Conservation (phyloP, 2,888 invertebrate species). For the Drosophila atripex region DNA sequence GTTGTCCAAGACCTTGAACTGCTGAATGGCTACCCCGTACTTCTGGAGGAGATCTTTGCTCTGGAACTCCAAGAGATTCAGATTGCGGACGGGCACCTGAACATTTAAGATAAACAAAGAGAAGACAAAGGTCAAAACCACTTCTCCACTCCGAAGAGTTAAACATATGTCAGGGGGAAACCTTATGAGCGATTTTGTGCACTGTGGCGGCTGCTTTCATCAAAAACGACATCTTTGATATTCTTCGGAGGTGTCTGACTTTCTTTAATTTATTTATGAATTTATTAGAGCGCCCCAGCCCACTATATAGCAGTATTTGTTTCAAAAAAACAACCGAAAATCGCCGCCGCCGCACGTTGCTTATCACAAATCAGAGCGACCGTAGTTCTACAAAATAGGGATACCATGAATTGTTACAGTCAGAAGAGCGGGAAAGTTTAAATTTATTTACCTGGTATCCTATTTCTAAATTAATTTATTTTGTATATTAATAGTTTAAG, state of each 20-base stretch:
- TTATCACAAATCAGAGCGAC: constrained; percentile 26
- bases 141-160: constrained; percentile 56
- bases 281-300: constrained; percentile 21
- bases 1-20: constrained; percentile 92
- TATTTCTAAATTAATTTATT: too few relatives aligned
- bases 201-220: constrained; percentile 57
- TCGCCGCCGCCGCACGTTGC: constrained; percentile 35
- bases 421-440: neutral
- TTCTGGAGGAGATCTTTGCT: constrained; percentile 96
- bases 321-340: constrained; percentile 53
- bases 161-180: constrained; percentile 57
- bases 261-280: constrained; percentile 7
- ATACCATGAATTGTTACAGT: neutral
- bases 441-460: neutral
- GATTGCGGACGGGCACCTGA: constrained; percentile 85
- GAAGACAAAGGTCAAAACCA: constrained; percentile 47
- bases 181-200: constrained; percentile 70
- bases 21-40: constrained; percentile 93
- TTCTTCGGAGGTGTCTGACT: constrained; percentile 20
- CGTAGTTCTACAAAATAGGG: neutral
- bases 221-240: constrained; percentile 61
- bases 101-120: constrained; percentile 33
- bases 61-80: constrained; percentile 98
- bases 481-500: too few relatives aligned
- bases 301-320: constrained; percentile 35